Conservation (phyloP, 53 echinoderm and acorn worm genomes). For the Echinometra lucunter region DNA sequence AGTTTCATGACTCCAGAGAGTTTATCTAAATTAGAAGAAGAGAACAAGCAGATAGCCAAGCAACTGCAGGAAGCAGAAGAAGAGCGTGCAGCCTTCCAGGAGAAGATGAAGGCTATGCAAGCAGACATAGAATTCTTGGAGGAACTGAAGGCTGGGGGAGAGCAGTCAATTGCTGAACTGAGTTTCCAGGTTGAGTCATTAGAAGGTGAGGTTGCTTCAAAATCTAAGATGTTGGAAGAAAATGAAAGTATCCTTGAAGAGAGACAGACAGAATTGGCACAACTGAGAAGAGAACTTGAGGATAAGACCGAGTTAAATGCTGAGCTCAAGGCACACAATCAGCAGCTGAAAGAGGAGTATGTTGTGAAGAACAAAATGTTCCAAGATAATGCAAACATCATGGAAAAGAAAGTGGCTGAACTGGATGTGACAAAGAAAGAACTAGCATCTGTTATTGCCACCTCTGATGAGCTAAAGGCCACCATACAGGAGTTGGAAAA, state of each 20-base stretch:
- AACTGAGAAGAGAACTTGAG: slow-evolving; percentile 63
- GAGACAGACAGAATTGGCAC: slow-evolving; percentile 49
- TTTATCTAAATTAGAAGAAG: slow-evolving; percentile 17
- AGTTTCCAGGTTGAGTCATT: slow-evolving; percentile 63
- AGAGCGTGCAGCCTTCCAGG: slow-evolving; percentile 46
- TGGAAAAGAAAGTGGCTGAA: slow-evolving; percentile 51
- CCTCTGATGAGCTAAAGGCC: background rate
- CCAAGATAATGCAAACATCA: slow-evolving; percentile 41
- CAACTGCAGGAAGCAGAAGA: slow-evolving; percentile 63
- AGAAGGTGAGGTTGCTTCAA: slow-evolving; percentile 46
- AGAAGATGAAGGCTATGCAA: slow-evolving; percentile 52
- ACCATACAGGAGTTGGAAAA: slow-evolving; percentile 14
- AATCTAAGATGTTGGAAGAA: slow-evolving; percentile 61
- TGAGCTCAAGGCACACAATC: slow-evolving; percentile 27
- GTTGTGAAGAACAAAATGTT: slow-evolving; percentile 63
- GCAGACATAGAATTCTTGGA: slow-evolving; percentile 62
- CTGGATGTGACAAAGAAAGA: slow-evolving; percentile 44
- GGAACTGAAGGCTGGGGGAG: slow-evolving; percentile 53
- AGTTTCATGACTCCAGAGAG: background rate
- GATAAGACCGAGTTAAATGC: slow-evolving; percentile 60
- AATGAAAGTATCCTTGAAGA: slow-evolving; percentile 62
- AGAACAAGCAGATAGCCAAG: slow-evolving; percentile 29
- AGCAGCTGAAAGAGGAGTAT: slow-evolving; percentile 35
- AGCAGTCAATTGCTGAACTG: slow-evolving; percentile 62
- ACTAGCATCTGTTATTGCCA: background rate